Percentiles rank a stretch among this genome's conserved stretches.
Conservation (phyloP, 2,797 vertebrate genomes). For the Ceryle rudis region DNA sequence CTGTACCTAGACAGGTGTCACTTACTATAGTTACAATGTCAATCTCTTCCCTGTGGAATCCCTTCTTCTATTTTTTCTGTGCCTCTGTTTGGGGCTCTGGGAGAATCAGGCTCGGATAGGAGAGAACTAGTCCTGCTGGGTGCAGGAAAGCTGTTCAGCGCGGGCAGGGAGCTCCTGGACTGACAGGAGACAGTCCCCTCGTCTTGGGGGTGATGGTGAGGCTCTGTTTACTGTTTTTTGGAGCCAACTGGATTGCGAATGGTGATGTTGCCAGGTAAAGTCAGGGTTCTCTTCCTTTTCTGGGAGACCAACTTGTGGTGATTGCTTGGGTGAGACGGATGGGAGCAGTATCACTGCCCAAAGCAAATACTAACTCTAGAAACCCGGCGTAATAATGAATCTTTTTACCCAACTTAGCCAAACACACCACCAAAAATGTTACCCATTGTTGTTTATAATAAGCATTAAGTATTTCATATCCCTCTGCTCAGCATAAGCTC, state of each 20-base stretch:
- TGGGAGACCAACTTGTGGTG: neutral
- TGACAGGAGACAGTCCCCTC: neutral
- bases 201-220: too few relatives aligned
- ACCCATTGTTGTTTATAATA: neutral
- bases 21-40: neutral
- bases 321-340: neutral
- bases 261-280: neutral
- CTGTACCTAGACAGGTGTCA: neutral
- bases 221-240: neutral
- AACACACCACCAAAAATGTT: neutral
- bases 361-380: neutral
- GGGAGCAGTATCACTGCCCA: neutral
- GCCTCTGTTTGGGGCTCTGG: neutral
- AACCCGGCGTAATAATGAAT: too few relatives aligned
- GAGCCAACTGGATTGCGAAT: neutral
- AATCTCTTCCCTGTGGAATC: neutral
- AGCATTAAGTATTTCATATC: neutral
- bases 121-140: neutral
- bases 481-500: neutral
- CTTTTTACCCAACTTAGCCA: neutral
- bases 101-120: neutral
- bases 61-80: neutral
- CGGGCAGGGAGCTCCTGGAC: rapidly evolving
- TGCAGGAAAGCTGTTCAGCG: neutral
- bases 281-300: neutral